Evolutionary conservation across 23 tunicate species (phyloP).

Genomic region (Trididemnum miniatum): DNA sequence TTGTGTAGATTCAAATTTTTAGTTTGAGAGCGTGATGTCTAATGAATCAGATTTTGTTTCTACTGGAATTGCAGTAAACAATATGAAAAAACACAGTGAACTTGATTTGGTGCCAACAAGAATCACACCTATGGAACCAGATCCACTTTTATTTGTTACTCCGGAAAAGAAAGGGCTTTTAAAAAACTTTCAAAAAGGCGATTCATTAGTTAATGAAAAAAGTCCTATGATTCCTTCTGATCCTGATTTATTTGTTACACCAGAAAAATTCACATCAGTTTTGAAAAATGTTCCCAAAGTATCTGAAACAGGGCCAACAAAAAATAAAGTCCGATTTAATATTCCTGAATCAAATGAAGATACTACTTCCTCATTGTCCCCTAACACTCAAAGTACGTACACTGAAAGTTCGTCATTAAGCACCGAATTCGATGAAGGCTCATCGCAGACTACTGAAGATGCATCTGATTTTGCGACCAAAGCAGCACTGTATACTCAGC

Average conservation of each 20-base stretch:
- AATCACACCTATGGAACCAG: constrained; percentile 51
- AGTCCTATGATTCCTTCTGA: background rate
- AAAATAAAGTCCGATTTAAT: constrained; percentile 65
- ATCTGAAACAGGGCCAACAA: constrained; percentile 5
- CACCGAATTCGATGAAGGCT: constrained; percentile 43
- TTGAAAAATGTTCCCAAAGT: background rate
- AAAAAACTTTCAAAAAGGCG: background rate
- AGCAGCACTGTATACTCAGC: constrained; percentile 66
- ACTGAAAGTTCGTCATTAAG: constrained; percentile 26
- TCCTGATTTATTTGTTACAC: constrained; percentile 40
- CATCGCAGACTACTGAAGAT: constrained; percentile 41
- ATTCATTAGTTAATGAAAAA: background rate
- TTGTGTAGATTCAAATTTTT: too few relatives aligned
- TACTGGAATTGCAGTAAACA: too few relatives aligned
- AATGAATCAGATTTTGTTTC: too few relatives aligned
- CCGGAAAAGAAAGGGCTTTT: constrained; percentile 56
- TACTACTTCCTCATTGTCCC: background rate
- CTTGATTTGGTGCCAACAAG: constrained; percentile 78
- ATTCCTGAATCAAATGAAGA: constrained; percentile 56
- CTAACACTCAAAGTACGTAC: background rate
- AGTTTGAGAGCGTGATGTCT: too few relatives aligned
- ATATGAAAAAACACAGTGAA: constrained; percentile 19
- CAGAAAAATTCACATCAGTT: constrained; percentile 27
- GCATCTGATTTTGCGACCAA: constrained; percentile 48
- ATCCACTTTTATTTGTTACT: constrained; percentile 67